Base-by-base conservation (phyloP, 2,888 invertebrate species). In the Xestia rhomboidea region DNA sequence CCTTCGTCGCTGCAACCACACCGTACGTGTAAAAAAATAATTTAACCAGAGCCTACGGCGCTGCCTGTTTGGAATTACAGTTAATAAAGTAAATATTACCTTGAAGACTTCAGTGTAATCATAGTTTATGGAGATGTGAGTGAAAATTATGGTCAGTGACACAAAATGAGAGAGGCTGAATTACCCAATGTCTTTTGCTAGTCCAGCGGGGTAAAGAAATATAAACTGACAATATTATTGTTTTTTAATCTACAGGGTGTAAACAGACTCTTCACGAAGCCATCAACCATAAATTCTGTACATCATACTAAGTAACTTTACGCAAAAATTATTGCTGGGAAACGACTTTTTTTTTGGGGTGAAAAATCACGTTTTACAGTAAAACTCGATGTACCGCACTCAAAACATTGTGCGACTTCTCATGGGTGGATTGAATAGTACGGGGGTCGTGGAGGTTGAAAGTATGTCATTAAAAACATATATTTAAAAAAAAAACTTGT, bases 1-100 rank as follows among this genome's bases (percentile, higher is more conserved):
- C 94, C 90, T 88, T 79, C 79, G 79, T 90, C 90, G 92, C 88
- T 88, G 89, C 89, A 86, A 95, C 95, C 95, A 89, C 95, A 95
- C 63, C 30, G 64, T 68, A 77, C 81, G 74, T 74, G 77, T 78
- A 89, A 86, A 89, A 88, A 88, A 87, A 83, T 78, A 69, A 77
- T 81, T 73, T 77, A 73, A 73, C 75, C 77, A 15, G 73, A 75
- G 68, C 72, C 68, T 63, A 34, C 34, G 72, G 68, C 72, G 62
- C 67, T 72, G 73, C 57, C 44, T 21, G 75, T 68, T 76, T 68
- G 77, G 51, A 82, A 88, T 84, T 82, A 82, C 79, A 68, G 82
- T 87, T 87, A 81, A 81, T 82, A 81, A 54, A 77, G 76, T 81
- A 87, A 88, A 85, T 88, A 84, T 79, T 72, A 66, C 73, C 66